Percentiles rank a stretch among this genome's conserved stretches.
These are phyloP conservation scores for Terebella lapidaria DNA, from an alignment of 2,888 invertebrate genomes.

Conservation along the genomic window DNA sequence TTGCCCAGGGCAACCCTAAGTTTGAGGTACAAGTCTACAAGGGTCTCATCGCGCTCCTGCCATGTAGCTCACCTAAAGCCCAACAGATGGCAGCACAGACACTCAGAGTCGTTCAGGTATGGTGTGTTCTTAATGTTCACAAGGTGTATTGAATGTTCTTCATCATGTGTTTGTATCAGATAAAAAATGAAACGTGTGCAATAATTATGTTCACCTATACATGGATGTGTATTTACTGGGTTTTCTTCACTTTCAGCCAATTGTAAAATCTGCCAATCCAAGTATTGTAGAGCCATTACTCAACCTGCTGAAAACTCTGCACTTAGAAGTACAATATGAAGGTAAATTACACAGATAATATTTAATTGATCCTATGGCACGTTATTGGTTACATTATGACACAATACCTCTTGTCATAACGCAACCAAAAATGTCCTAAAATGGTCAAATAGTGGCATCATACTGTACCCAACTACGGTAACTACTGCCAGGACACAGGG, in stretches of 20 bases:
- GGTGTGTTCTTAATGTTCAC: too few species aligned
- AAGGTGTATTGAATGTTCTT: too few species aligned
- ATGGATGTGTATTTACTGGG: too few species aligned
- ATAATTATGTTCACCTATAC: background rate
- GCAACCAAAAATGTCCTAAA: too few species aligned
- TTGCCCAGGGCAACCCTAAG: constrained; percentile 52
- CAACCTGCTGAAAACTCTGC: constrained; percentile 46
- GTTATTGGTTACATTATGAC: too few species aligned
- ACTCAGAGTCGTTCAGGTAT: constrained; percentile 43
- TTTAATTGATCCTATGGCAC: too few species aligned
- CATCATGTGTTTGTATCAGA: background rate
- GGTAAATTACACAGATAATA: constrained; percentile 31
- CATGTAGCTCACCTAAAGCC: constrained; percentile 53
- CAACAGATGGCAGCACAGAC: constrained; percentile 53
- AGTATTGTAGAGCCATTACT: constrained; percentile 50
- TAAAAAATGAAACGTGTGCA: too few species aligned
- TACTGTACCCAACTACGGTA: too few species aligned
- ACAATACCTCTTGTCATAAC: too few species aligned
- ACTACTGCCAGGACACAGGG: too few species aligned
- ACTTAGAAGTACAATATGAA: constrained; percentile 54
- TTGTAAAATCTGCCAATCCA: constrained; percentile 44
- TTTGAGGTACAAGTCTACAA: constrained; percentile 53
- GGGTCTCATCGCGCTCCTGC: constrained; percentile 52
- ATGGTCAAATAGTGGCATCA: too few species aligned
- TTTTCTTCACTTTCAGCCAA: constrained; percentile 36